Conservation (phyloP, 1,140 invertebrate species). For the Anthonomus grandis region DNA sequence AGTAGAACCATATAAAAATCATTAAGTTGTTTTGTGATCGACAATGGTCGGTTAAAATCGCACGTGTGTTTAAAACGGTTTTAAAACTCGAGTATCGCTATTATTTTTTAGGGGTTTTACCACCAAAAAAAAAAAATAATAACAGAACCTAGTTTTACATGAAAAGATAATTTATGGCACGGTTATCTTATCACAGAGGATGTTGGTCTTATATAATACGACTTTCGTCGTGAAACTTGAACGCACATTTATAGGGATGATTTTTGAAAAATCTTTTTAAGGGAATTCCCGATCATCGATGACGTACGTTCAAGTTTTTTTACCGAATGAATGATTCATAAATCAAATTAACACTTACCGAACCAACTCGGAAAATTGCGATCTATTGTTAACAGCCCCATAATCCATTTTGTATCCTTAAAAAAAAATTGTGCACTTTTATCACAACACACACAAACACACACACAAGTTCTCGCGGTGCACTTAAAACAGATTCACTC, state of each 20-base stretch:
- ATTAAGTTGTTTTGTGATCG: neutral
- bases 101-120: no score
- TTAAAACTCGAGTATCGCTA: no score
- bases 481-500: slow-evolving; percentile 11
- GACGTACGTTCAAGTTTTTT: no score
- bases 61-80: no score
- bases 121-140: neutral
- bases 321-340: neutral
- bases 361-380: slow-evolving; percentile 38
- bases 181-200: neutral
- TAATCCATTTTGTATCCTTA: slow-evolving; percentile 16
- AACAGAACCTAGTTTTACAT: neutral
- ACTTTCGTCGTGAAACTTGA: neutral
- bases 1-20: neutral
- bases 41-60: no score
- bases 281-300: no score
- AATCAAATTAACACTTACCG: slow-evolving; percentile 30
- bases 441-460: neutral
- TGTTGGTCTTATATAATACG: neutral
- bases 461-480: neutral
- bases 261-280: neutral
- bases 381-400: slow-evolving; percentile 28
- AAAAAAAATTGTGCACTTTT: neutral
- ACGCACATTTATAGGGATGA: neutral
- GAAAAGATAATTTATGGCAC: neutral